Evolutionary conservation across 2,113 vertebrate species (phyloP).

Genomic region (Tringa solitaria): DNA sequence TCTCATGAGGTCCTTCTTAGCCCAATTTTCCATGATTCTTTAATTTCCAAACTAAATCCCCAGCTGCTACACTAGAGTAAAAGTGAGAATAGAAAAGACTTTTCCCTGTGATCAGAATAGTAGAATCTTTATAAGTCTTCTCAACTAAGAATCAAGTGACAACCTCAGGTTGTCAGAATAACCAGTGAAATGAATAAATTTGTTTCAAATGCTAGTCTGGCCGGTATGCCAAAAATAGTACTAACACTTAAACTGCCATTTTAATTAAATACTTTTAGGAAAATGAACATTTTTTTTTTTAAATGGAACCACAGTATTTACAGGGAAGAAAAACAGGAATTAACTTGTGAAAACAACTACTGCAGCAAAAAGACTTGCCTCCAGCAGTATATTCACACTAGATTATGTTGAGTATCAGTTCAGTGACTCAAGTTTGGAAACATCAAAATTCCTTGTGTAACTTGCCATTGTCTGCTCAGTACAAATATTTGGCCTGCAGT

Average conservation of each 20-base stretch:
- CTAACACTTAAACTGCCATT: background rate
- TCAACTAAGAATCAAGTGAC: background rate
- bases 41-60: background rate
- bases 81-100: background rate
- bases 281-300: background rate
- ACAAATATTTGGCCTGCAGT: background rate
- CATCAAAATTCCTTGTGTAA: background rate
- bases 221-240: background rate
- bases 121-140: background rate
- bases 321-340: background rate
- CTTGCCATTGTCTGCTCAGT: background rate
- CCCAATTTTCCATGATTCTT: background rate
- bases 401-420: background rate
- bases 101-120: background rate
- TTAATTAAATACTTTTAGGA: background rate
- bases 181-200: background rate
- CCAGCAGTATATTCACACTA: background rate
- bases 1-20: background rate
- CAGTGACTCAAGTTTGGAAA: background rate
- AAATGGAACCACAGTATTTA: background rate
- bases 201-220: background rate
- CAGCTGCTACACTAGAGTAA: background rate
- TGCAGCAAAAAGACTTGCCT: background rate
- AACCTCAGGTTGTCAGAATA: background rate
- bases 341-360: background rate